Conservation (phyloP, 2,113 vertebrate genomes). For the Microcebus lehilahytsara region DNA sequence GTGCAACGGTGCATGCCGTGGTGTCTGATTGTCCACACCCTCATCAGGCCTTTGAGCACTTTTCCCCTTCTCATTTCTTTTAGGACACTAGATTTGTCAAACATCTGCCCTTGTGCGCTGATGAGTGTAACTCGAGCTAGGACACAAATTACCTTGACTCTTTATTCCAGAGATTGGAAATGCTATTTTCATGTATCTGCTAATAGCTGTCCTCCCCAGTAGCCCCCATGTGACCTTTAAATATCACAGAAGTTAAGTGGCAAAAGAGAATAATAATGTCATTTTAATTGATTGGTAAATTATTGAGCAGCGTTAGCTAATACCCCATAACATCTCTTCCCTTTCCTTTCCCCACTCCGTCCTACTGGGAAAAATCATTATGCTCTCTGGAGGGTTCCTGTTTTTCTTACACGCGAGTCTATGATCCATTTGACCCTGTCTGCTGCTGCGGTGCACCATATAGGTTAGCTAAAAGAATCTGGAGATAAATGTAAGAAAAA, state of each 20-base stretch:
- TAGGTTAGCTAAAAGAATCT: slow-evolving; percentile 9
- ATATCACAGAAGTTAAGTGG: slow-evolving; percentile 82
- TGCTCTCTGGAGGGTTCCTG: slow-evolving; percentile 41
- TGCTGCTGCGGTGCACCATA: neutral
- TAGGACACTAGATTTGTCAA: slow-evolving; percentile 28
- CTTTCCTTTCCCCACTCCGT: slow-evolving; percentile 9
- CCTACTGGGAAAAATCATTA: slow-evolving; percentile 75
- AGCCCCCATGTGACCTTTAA: slow-evolving; percentile 84
- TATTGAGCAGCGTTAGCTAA: slow-evolving; percentile 82
- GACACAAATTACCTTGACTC: slow-evolving; percentile 72
- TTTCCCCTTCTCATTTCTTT: neutral
- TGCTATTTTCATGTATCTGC: slow-evolving; percentile 75
- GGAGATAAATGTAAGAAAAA: slow-evolving; percentile 46
- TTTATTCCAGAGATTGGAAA: slow-evolving; percentile 76
- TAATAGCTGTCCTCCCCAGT: slow-evolving; percentile 82
- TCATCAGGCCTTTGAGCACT: neutral
- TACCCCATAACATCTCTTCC: slow-evolving; percentile 63
- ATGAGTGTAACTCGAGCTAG: slow-evolving; percentile 64
- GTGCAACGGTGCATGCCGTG: neutral
- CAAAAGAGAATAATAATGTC: slow-evolving; percentile 84
- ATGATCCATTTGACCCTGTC: slow-evolving; percentile 57
- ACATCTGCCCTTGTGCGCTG: slow-evolving; percentile 48
- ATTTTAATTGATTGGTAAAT: slow-evolving; percentile 89
- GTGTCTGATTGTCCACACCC: neutral
- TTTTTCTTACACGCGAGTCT: slow-evolving; percentile 59